Evolutionary conservation across 2,888 invertebrate species (phyloP), one percentile per base, ranked within the genome.

Genomic region (Rhorus exstirpatorius): DNA sequence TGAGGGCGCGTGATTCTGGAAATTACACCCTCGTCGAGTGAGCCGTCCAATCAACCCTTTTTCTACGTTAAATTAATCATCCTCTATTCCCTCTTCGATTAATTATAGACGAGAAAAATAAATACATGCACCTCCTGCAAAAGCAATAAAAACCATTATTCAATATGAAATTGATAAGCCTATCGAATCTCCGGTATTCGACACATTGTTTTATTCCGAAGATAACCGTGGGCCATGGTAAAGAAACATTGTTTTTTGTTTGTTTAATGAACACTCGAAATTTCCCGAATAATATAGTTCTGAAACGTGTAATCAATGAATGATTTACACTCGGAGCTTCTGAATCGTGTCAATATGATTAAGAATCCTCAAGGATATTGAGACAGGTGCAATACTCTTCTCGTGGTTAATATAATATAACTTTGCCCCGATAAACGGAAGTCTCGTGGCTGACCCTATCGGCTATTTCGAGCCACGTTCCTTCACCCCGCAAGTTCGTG

Each of bases 1-100:
- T 44, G 65, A 60, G 76, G 67, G 68, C 83, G 79, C 83, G 83
- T 84, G 76, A 88, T 84, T 87, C 72, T 65, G 46, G 49, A 79
- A 84, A 81, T 82, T 44, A 67, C 35, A 71, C 41, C 51, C 67
- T 71, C 19, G 24, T 10, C 38, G 17, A 55, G 3, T 14, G 35
- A 35, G 26, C 51, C 49, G 44, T 55, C 35, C 61, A 12, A 26
- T 58, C 19, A 60, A 46, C 46, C 46, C 46, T n/a, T 60, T 75
- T 58, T 55, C 31, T 21, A 3, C n/a, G 24, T 58, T 58, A 31
- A 67, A 67, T 76, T 67, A 67, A 76, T 76, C 2, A 31, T 44
- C 19, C 31, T 7, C 19, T 44, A 51, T 38, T 24, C 24, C 46
- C 17, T 19, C 41, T 67, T 35, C 58, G 67, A 67, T 76, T 35